Percentiles rank a stretch among this genome's conserved stretches.
These are phyloP conservation scores for Rhinichthys klamathensis DNA, from an alignment of 2,113 vertebrate genomes.

Conservation along the genomic window DNA sequence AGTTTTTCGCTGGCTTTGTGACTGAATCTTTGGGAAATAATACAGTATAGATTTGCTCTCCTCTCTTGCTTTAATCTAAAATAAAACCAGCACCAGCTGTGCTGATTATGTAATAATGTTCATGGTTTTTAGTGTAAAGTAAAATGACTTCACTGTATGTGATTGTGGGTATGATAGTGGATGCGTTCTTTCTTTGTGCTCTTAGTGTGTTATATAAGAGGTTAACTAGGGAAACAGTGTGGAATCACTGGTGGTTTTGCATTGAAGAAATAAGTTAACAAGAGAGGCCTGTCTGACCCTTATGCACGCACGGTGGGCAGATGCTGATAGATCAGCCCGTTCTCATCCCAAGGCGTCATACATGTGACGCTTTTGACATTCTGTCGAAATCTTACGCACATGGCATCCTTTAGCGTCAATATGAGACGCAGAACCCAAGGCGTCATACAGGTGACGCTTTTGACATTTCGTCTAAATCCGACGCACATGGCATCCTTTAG, in stretches of 20 bases:
- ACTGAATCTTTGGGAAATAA: not conserved
- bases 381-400: no score
- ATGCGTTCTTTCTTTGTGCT: constrained; percentile 23
- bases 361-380: no score
- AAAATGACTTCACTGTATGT: constrained; percentile 14
- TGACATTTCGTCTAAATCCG: no score
- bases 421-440: no score
- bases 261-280: not conserved
- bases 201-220: constrained; percentile 49
- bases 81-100: constrained; percentile 35
- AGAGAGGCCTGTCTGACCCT: not conserved
- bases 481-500: no score
- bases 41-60: constrained; percentile 19
- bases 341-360: no score
- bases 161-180: not conserved
- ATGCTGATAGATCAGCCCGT: no score
- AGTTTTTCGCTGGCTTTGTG: not conserved
- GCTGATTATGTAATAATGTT: constrained; percentile 52
- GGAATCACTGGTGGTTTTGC: constrained; percentile 35
- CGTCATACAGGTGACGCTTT: no score
- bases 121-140: constrained; percentile 21
- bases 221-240: constrained; percentile 25
- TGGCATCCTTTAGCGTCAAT: no score
- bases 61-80: constrained; percentile 27
- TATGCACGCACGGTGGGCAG: not conserved